These are phyloP conservation scores for Seladonia tumulorum DNA, from an alignment of 2,888 invertebrate genomes.

Conservation along the genomic window DNA sequence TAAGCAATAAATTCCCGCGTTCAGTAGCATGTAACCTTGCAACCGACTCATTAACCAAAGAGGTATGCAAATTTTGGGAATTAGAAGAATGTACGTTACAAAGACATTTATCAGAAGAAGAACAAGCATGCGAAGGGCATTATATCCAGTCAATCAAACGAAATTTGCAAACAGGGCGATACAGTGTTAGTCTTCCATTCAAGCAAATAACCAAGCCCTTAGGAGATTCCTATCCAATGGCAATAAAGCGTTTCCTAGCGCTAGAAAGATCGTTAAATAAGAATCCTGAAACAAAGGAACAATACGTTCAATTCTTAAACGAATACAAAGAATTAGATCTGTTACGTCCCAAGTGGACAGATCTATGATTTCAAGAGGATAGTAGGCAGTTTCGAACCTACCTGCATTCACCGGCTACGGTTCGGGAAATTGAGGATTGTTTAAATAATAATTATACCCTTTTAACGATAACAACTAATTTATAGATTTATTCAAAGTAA, in stretches of 20 bases:
- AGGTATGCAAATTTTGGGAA: constrained; percentile 3
- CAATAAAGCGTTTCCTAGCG: constrained; percentile 1
- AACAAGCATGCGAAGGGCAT: constrained; percentile 5
- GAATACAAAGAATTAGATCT: background rate
- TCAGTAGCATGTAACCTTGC: background rate
- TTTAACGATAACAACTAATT: no score
- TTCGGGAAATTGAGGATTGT: no score
- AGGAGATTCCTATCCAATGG: background rate
- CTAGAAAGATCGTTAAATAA: background rate
- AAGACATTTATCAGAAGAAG: background rate
- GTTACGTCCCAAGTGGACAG: no score
- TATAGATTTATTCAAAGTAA: no score
- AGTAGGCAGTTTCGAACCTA: no score
- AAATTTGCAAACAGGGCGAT: background rate
- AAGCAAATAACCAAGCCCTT: background rate
- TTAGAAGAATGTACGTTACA: background rate
- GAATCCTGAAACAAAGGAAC: background rate
- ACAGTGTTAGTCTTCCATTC: background rate
- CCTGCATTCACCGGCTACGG: no score
- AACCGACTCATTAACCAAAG: background rate
- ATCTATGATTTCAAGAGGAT: no score
- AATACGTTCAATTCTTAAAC: background rate
- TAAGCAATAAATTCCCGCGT: no score
- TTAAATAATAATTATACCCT: no score
- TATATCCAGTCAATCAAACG: background rate